Evolutionary conservation across 1,140 invertebrate genomes (phyloP), one percentile per base, ranked within the genome.

Genomic region (Ceratitis capitata): DNA sequence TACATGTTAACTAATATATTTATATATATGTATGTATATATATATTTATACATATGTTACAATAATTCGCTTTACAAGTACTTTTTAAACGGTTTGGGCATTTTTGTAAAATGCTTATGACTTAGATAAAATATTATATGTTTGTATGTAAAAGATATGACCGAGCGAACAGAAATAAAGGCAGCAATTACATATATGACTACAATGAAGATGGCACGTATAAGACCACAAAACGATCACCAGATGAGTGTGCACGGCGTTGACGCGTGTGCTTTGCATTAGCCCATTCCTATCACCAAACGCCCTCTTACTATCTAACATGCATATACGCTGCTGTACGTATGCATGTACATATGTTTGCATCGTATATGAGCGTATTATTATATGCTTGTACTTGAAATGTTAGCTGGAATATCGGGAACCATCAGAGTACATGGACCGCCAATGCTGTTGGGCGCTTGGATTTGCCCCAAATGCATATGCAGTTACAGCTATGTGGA

Each of bases 141-240:
- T n/a, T n/a, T 47, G 12, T 56, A 56, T 56, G 51, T 56, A 23
- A n/a, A 56, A n/a, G 51, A n/a, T 53, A 42, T n/a, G 82, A 51
- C 42, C 29, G 47, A 51, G 82, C 82, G 53, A 83, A 51, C 42
- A 35, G 47, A 53, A 53, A 83, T 83, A 58, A 83, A 83, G 82
- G 82, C 47, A 58, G 53, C 53, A 51, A 83, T 83, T 83, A 58
- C 42, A 84, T 84, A 69, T 85, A 90, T 89, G 89, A 90, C 89
- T 90, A 90, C 86, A 87, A 90, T 86, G 89, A 89, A 90, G 89
- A 90, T 90, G 89, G 89, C 89, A 90, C 89, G 88, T 90, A 90
- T 90, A 90, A 90, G 89, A 90, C 89, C 89, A 90, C 89, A 90
- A 89, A 90, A 90, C 88, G 90, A 90, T 90, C 89, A 90, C 89